Evolutionary conservation across 2,113 vertebrate genomes (phyloP).

Genomic region (Dasyprocta punctata): DNA sequence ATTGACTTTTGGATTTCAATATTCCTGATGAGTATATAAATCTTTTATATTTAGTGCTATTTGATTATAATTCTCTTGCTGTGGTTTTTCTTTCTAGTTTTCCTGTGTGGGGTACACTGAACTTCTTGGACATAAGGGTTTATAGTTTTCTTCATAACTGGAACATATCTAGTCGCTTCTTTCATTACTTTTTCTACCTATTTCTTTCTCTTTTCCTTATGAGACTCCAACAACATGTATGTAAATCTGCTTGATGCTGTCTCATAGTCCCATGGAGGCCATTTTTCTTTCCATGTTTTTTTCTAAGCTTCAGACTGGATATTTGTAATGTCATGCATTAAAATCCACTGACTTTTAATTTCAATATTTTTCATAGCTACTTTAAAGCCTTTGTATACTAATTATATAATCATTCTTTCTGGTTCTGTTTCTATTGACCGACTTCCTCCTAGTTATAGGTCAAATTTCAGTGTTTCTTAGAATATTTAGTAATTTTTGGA

Average conservation of each 20-base stretch:
- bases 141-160: conserved; percentile 19
- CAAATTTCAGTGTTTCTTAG: conserved; percentile 32
- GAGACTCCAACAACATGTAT: neutral
- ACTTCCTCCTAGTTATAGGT: conserved; percentile 40
- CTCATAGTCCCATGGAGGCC: neutral
- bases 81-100: conserved; percentile 44
- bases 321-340: conserved; percentile 45
- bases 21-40: conserved; percentile 9
- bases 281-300: neutral
- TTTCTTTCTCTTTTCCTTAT: conserved; percentile 30
- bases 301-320: neutral
- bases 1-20: conserved; percentile 17
- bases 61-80: conserved; percentile 15
- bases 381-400: conserved; percentile 41
- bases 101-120: neutral
- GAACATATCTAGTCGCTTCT: conserved; percentile 44
- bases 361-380: conserved; percentile 44
- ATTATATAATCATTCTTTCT: conserved; percentile 36
- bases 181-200: conserved; percentile 44
- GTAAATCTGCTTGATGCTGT: neutral
- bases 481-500: neutral
- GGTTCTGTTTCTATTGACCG: conserved; percentile 41
- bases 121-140: neutral
- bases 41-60: neutral
- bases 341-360: conserved; percentile 50